Percentiles rank a stretch among this genome's conserved stretches.
Conservation (phyloP, 1,140 invertebrate genomes). For the Cryptotermes secundus region DNA sequence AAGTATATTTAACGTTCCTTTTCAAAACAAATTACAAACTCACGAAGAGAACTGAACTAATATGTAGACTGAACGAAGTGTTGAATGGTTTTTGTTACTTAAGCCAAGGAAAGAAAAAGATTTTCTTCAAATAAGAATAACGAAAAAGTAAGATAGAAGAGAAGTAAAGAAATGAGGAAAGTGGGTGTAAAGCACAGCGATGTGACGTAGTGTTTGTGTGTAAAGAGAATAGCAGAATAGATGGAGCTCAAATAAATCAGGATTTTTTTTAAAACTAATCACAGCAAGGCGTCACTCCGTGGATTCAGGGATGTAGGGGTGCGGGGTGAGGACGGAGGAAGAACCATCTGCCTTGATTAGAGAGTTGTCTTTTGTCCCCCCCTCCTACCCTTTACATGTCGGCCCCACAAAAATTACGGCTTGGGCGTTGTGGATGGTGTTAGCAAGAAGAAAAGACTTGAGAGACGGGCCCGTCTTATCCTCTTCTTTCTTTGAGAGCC, state of each 20-base stretch:
- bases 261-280: constrained; percentile 30
- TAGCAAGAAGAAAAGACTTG: constrained; percentile 16
- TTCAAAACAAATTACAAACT: neutral
- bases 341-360: constrained; percentile 27
- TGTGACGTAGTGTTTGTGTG: constrained; percentile 14
- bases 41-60: neutral
- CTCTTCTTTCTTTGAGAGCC: neutral
- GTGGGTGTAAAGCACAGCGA: constrained; percentile 24
- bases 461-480: neutral
- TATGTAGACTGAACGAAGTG: neutral
- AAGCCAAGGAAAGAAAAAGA: constrained; percentile 20
- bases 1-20: neutral
- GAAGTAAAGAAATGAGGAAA: constrained; percentile 24
- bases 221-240: constrained; percentile 26
- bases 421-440: constrained; percentile 23
- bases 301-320: neutral
- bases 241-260: constrained; percentile 25
- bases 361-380: constrained; percentile 25
- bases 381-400: constrained; percentile 18
- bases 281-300: constrained; percentile 22
- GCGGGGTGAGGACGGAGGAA: neutral
- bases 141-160: neutral
- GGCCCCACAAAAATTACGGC: constrained; percentile 27
- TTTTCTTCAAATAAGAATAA: constrained; percentile 8
- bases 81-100: constrained; percentile 23